Base-by-base conservation (phyloP, 92 coral and sea anemone genomes). In the Palythoa caribaeorum region DNA sequence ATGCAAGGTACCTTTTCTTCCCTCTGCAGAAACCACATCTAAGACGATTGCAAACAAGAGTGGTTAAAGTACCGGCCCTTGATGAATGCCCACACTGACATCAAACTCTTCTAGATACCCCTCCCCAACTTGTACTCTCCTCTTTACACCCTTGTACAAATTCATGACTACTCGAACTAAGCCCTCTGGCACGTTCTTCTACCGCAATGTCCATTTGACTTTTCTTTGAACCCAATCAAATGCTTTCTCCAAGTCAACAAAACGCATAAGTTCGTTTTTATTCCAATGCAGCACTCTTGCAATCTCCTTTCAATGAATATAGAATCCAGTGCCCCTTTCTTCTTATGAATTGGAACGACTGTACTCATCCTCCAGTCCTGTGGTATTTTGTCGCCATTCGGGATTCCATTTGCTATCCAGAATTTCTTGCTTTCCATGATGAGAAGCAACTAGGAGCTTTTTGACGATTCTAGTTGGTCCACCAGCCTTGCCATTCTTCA, bases 31-130 rank as follows among this genome's bases (percentile, higher is more conserved):
- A 73, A 73, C 28, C 77, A 51, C 88, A 19, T 85, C 88, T 47
- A 85, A 48, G 21, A 85, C 88, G 12, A 85, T 71, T 36, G 71
- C 71, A 74, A 85, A 85, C 28, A 85, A 35, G 47, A 85, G 52
- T 35, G 88, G 88, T 37, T 51, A 51, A 44, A 85, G 39, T 16
- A 16, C 88, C 12, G 88, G 73, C 17, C 88, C 88, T 81, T 85
- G 88, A 44, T 86, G 89, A 73, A 86, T 83, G 35, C 83, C 89
- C 13, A 86, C 89, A 38, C 47, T 37, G 28, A 86, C 89, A 20
- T 75, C 53, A 54, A 74, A 74, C 73, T 75, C 73, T 9, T 86
- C 89, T 16, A 59, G 9, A n/a, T 37, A 85, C 62, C 21, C 47
- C 20, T 17, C 17, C 62, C 73, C 73, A 38, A 86, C 89, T 12